phyloP scores from a whole-genome alignment of 30 jellyfish, hydroid and myxozoan genomes.

The Phacellophora camtschatica region DNA sequence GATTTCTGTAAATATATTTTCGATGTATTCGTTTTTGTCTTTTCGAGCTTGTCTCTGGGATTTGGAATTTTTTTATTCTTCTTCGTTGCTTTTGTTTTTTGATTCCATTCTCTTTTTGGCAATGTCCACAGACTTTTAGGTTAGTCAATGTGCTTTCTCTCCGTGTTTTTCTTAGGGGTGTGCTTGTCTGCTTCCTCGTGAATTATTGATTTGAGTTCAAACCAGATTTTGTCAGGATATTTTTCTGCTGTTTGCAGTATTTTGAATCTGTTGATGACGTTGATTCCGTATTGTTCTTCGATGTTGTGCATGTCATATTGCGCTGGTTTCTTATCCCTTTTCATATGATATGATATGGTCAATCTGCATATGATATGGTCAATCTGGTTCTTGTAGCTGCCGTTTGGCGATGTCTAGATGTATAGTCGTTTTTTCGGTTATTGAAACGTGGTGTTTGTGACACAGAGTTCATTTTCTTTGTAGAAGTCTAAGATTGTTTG shows the following conservation, averaged over 20 bases:
- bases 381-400: background rate
- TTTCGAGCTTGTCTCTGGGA: background rate
- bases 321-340: background rate
- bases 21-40: background rate
- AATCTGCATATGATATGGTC: background rate
- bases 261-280: background rate
- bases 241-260: background rate
- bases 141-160: background rate
- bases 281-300: background rate
- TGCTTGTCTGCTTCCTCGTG: background rate
- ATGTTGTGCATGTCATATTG: background rate
- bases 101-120: too few relatives aligned
- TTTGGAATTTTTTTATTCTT: too few relatives aligned
- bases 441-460: background rate
- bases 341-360: background rate
- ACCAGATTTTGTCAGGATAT: background rate
- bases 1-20: background rate
- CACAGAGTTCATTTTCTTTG: background rate
- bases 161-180: background rate
- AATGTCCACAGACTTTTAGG: background rate
- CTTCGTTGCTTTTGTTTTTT: too few relatives aligned
- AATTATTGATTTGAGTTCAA: too few relatives aligned
- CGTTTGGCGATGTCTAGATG: background rate
- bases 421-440: background rate
- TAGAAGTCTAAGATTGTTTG: background rate